Conservation (phyloP, 2,113 vertebrate genomes). For the Osmerus mordax region DNA sequence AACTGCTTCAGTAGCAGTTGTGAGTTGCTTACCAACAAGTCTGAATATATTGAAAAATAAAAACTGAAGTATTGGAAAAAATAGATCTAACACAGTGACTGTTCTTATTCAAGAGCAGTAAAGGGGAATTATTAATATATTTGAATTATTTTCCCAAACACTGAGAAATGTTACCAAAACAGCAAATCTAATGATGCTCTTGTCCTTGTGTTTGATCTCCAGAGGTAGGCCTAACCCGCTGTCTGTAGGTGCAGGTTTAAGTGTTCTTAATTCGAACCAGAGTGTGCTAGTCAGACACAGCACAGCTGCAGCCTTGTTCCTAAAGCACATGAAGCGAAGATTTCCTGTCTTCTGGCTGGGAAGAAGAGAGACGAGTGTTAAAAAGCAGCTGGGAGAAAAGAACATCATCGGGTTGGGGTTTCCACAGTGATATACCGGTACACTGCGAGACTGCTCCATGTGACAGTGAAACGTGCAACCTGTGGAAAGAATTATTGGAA, state of each 20-base stretch:
- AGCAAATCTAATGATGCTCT: neutral
- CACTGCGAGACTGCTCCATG: too few species aligned
- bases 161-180: neutral
- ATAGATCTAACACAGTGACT: too few species aligned
- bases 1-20: neutral
- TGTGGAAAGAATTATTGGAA: too few species aligned
- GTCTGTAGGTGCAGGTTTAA: constrained; percentile 66
- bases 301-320: constrained; percentile 44
- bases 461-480: too few species aligned
- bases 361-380: too few species aligned
- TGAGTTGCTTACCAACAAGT: neutral
- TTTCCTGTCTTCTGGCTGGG: constrained; percentile 37
- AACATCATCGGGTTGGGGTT: too few species aligned
- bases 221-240: constrained; percentile 42
- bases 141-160: neutral
- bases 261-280: constrained; percentile 70
- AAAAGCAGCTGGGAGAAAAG: too few species aligned
- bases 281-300: constrained; percentile 57
- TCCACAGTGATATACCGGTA: too few species aligned
- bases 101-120: too few species aligned
- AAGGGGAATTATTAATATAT: too few species aligned
- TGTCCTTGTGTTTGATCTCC: constrained; percentile 65
- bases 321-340: constrained; percentile 56
- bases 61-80: too few species aligned
- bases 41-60: neutral